Evolutionary conservation across 2,797 vertebrate species (phyloP).

Genomic region (Rhynchonycteris naso): DNA sequence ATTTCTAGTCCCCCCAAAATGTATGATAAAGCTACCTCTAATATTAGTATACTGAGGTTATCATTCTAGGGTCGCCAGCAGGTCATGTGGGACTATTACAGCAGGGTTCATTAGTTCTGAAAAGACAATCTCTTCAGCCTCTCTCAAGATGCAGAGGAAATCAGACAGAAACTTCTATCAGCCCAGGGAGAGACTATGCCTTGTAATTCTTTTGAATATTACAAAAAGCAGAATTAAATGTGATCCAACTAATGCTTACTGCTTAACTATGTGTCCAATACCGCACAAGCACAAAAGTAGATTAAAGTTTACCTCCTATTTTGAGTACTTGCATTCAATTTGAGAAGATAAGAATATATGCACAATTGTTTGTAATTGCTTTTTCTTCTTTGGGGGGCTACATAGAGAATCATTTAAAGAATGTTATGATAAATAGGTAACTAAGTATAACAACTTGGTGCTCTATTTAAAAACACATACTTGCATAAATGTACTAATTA

Average conservation of each 20-base stretch:
- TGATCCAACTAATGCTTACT: neutral
- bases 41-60: neutral
- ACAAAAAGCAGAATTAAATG: neutral
- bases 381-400: neutral
- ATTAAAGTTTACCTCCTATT: neutral
- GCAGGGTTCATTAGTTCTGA: neutral
- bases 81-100: neutral
- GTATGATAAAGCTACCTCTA: neutral
- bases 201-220: neutral
- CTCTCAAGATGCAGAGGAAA: neutral
- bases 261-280: neutral
- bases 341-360: neutral
- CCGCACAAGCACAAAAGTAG: neutral
- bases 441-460: neutral
- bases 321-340: neutral
- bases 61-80: neutral
- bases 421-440: neutral
- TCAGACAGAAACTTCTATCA: neutral
- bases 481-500: neutral
- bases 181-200: neutral
- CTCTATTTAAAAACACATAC: conserved; percentile 1
- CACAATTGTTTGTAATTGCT: neutral
- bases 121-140: neutral
- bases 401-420: neutral
- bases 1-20: neutral